phyloP scores from a whole-genome alignment of 2,888 invertebrate species.

The Lasius platythorax region DNA sequence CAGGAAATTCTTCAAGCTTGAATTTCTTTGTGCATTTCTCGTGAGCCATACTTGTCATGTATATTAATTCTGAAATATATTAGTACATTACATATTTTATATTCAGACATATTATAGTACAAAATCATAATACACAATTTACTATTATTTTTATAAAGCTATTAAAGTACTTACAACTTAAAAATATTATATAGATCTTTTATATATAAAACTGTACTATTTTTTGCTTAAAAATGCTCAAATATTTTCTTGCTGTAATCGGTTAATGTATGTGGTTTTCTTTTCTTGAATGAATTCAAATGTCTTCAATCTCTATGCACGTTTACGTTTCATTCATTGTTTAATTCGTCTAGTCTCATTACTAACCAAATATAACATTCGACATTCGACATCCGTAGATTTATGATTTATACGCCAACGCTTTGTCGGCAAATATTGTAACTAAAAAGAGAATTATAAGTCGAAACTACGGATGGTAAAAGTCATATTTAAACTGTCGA shows the following conservation, averaged over 20 bases:
- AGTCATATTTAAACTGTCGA: background rate
- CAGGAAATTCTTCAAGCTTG: slow-evolving; percentile 63
- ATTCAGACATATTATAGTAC: background rate
- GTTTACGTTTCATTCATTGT: no score
- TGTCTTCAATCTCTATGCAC: background rate
- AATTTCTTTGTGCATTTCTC: slow-evolving; percentile 59
- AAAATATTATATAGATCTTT: background rate
- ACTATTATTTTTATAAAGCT: slow-evolving; percentile 3
- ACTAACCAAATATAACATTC: no score
- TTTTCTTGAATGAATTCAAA: background rate
- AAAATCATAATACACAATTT: background rate
- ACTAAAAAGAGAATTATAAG: background rate
- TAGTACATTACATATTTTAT: background rate
- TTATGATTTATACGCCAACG: background rate
- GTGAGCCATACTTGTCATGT: slow-evolving; percentile 55
- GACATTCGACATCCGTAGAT: background rate
- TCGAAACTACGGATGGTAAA: background rate
- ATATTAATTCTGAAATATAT: slow-evolving; percentile 15
- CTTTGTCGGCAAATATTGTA: background rate
- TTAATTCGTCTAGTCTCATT: no score
- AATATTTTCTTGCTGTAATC: background rate
- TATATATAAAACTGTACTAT: background rate
- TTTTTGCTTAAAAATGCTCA: background rate
- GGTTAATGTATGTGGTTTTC: background rate
- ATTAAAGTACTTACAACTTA: background rate